A percentile compares a stretch with the other conserved stretches of the same genome.
phyloP scores from a whole-genome alignment of 2,888 invertebrate genomes.

The Cataglyphis altisquamis region DNA sequence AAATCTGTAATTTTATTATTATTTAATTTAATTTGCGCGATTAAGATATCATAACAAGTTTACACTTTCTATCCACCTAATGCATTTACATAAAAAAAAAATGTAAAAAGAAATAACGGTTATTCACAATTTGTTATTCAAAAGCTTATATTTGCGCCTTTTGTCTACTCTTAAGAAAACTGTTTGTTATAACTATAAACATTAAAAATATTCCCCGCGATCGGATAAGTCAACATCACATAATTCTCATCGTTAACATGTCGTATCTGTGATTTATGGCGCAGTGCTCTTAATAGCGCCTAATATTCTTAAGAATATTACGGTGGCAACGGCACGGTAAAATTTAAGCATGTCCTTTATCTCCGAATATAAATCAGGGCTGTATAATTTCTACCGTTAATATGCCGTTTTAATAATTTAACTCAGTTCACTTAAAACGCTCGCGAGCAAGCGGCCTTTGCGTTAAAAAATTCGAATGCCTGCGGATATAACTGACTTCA shows the following conservation, averaged over 20 bases:
- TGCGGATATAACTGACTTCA: neutral
- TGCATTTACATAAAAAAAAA: neutral
- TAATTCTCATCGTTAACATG: constrained; percentile 53
- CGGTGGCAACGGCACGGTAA: constrained; percentile 31
- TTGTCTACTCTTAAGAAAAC: neutral
- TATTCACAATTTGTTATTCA: neutral
- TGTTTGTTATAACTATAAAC: neutral
- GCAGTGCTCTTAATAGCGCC: constrained; percentile 46
- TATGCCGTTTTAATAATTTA: constrained; percentile 48
- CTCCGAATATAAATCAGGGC: constrained; percentile 41
- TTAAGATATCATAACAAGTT: neutral
- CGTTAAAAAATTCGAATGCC: neutral
- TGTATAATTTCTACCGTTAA: constrained; percentile 46
- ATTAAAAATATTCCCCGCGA: neutral
- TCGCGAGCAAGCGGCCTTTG: neutral
- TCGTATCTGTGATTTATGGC: constrained; percentile 34
- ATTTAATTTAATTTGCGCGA: constrained; percentile 16
- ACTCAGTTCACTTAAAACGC: neutral
- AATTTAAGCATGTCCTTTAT: constrained; percentile 50
- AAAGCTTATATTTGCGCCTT: neutral
- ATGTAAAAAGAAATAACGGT: neutral
- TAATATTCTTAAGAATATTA: constrained; percentile 56
- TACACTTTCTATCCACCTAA: neutral
- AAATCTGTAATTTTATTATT: constrained; percentile 14
- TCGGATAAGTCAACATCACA: constrained; percentile 41